Percentiles rank a stretch among this genome's conserved stretches.
phyloP scores from a whole-genome alignment of 2,888 invertebrate species.

The Polydrusus pterygomalis region DNA sequence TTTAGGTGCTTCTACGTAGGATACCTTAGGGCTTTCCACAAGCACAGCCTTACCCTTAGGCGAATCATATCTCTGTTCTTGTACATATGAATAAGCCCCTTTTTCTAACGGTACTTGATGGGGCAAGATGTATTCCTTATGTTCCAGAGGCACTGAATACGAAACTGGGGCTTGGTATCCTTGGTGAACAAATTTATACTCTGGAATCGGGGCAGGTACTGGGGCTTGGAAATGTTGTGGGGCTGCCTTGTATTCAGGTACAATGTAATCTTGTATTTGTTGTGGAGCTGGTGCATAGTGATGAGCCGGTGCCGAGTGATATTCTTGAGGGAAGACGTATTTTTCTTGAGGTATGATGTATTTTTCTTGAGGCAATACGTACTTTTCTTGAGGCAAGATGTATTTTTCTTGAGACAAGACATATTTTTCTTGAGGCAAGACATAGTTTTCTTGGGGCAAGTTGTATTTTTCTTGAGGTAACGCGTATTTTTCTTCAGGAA shows the following conservation, averaged over 20 bases:
- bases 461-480: constrained; percentile 25
- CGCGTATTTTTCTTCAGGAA: constrained; percentile 18
- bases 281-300: constrained; percentile 25
- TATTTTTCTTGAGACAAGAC: constrained; percentile 27
- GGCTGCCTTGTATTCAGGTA: constrained; percentile 26
- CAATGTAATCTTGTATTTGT: constrained; percentile 29
- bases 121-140: constrained; percentile 15
- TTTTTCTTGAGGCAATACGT: constrained; percentile 21
- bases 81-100: constrained; percentile 36
- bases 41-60: constrained; percentile 38
- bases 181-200: constrained; percentile 23
- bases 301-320: not conserved
- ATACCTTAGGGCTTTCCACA: constrained; percentile 5
- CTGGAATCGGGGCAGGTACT: not conserved
- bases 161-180: constrained; percentile 7
- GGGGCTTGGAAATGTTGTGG: constrained; percentile 8
- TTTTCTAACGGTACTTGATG: constrained; percentile 2
- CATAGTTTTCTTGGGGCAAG: constrained; percentile 22
- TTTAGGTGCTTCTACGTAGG: constrained; percentile 24
- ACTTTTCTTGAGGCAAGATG: constrained; percentile 22
- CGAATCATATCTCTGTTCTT: constrained; percentile 40
- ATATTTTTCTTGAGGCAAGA: constrained; percentile 23
- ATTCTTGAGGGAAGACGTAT: constrained; percentile 26
- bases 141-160: constrained; percentile 21
- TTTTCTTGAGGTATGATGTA: constrained; percentile 19